Evolutionary conservation across 2,888 invertebrate genomes (phyloP), one percentile per base, ranked within the genome.

Genomic region (Neocrepidodera transversa): DNA sequence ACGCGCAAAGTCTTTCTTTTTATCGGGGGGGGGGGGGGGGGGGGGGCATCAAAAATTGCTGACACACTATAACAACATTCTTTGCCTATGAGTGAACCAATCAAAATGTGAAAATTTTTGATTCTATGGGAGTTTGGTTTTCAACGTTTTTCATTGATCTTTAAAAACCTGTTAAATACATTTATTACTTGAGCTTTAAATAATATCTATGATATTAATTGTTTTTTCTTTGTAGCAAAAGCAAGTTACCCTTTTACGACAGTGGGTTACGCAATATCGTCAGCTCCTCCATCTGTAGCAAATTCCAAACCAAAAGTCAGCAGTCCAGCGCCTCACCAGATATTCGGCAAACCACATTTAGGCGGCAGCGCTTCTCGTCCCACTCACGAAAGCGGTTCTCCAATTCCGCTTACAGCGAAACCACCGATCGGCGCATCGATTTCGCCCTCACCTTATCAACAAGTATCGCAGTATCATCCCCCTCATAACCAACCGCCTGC

Each of bases 251-350:
- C 81, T 3, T 79, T 81, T 57, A 78, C 83, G 59, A 83, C 77
- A 64, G 81, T 78, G 28, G 57, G 56, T 43, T 76, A 83, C 72
- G 76, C 85, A 68, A 76, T 85, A 17, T 47, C 52, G 11, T 74
- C 84, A 72, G 69, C 82, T 68, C 82, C 84, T 66, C 83, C 80
- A 13, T 69, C 73, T 57, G 78, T 80, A 57, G 81, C 82, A 42
- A 83, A 82, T 50, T 80, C 81, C 38, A 87, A 86, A 71, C 85
- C 86, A 13, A 88, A 88, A 80, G 90, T 90, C 42, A 90, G 89
- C 71, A 89, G 89, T 74, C 91, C 91, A 1, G 90, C 90, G 55
- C 90, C 91, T 42, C 88, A 86, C 50, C 88, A 87, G 49, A 87
- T 90, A 62, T 90, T 90, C 75, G 89, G 89, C 45, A 90, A 89